Evolutionary conservation across 2,888 invertebrate genomes (phyloP), one percentile per base, ranked within the genome.

Genomic region (Unio pictorum): DNA sequence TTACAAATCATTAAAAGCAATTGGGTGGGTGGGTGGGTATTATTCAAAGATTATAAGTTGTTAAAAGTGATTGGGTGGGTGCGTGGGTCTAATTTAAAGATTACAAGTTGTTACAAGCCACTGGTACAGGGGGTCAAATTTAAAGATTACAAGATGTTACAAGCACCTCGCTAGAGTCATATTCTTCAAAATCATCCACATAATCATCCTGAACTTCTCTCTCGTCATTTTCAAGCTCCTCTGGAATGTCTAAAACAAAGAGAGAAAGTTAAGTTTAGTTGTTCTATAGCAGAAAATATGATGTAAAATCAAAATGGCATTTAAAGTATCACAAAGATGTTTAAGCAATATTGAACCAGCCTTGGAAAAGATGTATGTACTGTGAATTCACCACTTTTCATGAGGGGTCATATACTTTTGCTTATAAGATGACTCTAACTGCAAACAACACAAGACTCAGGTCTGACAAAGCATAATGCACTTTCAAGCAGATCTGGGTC

Each of bases 151-250:
- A 67, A 26, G n/a, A 26, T 20, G 59, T 59, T 20, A 17, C 30
- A 64, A 62, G 55, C 64, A 86, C 86, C 79, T 85, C 84, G 71
- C 79, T 78, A 26, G 83, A 83, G 61, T 85, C 84, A 71, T 82
- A 84, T 7, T 85, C 86, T 67, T 86, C 87, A 80, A 84, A 85
- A 65, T 86, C 87, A 79, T 86, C 84, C 56, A 78, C 82, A 72
- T 87, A 85, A 18, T 84, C 78, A 1, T 61, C 70, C 5, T 76
- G 79, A 15, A 71, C 76, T 18, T 72, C 72, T 65, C 68, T 72
- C n/a, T 66, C 66, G 30, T 58, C 66, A 61, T 26, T 63, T 23
- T 67, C 66, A 62, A 79, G 73, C 57, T 81, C 75, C 54, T 83
- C 80, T 56, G 71, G 68, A 28, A 81, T 75, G 55, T 80, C 81